These are phyloP conservation scores for Ethmia dodecea DNA, from an alignment of 2,888 invertebrate species.

Conservation along the genomic window DNA sequence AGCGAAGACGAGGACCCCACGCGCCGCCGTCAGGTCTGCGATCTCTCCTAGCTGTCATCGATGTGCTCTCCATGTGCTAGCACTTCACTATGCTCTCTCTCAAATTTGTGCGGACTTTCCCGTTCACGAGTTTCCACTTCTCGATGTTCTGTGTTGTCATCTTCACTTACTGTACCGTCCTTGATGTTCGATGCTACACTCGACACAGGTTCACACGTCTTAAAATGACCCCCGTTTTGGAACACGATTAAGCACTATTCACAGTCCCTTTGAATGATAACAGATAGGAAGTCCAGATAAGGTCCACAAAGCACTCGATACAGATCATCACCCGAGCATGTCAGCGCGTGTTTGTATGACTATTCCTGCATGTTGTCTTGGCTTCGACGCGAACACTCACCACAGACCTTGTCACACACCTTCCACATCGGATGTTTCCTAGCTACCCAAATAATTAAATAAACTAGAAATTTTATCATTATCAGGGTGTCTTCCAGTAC, in stretches of 20 bases:
- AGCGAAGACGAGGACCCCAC: slow-evolving; percentile 80
- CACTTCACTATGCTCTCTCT: slow-evolving; percentile 71
- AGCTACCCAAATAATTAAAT: slow-evolving; percentile 12
- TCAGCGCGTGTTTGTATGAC: slow-evolving; percentile 58
- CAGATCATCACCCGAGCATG: slow-evolving; percentile 68
- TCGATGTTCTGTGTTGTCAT: slow-evolving; percentile 70
- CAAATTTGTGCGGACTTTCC: slow-evolving; percentile 61
- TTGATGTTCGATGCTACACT: slow-evolving; percentile 52
- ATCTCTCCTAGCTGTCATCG: slow-evolving; percentile 71
- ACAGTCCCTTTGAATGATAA: slow-evolving; percentile 22
- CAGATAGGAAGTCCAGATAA: slow-evolving; percentile 32
- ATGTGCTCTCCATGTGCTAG: slow-evolving; percentile 73
- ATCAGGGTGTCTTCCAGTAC: neutral
- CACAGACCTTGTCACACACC: slow-evolving; percentile 50
- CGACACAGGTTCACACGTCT: slow-evolving; percentile 46
- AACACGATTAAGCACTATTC: slow-evolving; percentile 33
- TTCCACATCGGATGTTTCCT: slow-evolving; percentile 37
- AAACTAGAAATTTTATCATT: neutral
- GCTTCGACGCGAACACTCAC: slow-evolving; percentile 64
- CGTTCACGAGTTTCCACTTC: slow-evolving; percentile 69
- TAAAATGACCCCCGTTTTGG: slow-evolving; percentile 33
- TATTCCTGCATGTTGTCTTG: slow-evolving; percentile 76
- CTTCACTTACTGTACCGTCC: slow-evolving; percentile 59
- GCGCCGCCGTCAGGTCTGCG: slow-evolving; percentile 72
- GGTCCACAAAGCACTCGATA: slow-evolving; percentile 64